A percentile compares a stretch with the other conserved stretches of the same genome.
These are phyloP conservation scores for Glaucomys volans DNA, from an alignment of 2,113 vertebrate genomes.

Conservation along the genomic window DNA sequence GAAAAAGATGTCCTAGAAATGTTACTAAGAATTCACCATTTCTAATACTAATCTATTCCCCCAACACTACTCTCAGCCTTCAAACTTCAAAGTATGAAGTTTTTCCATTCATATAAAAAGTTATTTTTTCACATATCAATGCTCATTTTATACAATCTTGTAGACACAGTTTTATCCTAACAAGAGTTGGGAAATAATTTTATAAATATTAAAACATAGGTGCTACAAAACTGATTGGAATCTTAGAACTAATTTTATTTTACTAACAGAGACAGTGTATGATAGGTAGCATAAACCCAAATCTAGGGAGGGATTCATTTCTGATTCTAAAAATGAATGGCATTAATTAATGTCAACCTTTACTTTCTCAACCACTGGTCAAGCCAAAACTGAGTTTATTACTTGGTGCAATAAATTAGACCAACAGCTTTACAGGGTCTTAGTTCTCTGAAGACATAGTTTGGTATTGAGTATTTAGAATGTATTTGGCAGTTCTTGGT, in stretches of 20 bases:
- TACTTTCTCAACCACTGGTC: neutral
- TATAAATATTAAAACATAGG: neutral
- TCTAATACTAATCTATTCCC: neutral
- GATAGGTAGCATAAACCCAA: neutral
- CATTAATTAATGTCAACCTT: neutral
- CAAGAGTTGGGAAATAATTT: neutral
- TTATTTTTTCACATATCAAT: neutral
- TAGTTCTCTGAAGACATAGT: neutral
- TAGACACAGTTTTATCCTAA: neutral
- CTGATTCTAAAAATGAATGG: neutral
- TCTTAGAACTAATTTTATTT: conserved; percentile 10
- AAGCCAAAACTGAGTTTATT: neutral
- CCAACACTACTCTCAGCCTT: neutral
- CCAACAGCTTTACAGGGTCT: neutral
- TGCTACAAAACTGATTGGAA: neutral
- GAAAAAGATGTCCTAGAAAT: neutral
- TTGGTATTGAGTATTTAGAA: neutral
- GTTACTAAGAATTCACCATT: neutral
- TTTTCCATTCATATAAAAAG: neutral
- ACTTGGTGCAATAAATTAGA: neutral
- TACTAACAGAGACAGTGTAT: neutral
- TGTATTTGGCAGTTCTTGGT: neutral
- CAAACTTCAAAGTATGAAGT: neutral
- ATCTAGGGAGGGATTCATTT: neutral
- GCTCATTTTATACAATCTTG: neutral